Conservation (phyloP, 2,113 vertebrate genomes). For the Ciconia maguari region DNA sequence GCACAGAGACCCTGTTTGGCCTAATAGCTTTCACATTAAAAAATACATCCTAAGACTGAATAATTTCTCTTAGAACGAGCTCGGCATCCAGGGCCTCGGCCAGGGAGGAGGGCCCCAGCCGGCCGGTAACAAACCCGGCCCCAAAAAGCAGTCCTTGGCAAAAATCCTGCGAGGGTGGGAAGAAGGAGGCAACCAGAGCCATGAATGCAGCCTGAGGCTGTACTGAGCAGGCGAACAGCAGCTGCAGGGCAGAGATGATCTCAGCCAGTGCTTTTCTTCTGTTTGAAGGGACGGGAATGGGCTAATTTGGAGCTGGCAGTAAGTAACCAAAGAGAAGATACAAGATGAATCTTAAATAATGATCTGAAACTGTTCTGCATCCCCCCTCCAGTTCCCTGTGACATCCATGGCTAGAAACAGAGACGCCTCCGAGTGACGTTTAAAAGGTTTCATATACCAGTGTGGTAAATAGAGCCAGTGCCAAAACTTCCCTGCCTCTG, state of each 20-base stretch:
- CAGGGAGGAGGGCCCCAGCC: neutral
- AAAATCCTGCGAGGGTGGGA: neutral
- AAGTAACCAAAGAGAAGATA: neutral
- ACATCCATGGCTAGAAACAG: neutral
- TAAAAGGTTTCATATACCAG: neutral
- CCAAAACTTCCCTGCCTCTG: neutral
- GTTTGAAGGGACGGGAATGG: neutral
- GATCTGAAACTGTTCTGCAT: neutral
- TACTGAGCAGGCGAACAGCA: neutral
- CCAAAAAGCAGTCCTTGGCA: neutral
- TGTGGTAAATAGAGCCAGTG: neutral
- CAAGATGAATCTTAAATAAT: neutral
- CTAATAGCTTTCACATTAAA: neutral
- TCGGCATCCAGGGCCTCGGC: neutral
- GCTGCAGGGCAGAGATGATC: neutral
- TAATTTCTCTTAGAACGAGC: neutral
- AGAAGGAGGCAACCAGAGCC: neutral
- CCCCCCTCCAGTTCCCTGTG: neutral
- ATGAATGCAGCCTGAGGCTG: neutral
- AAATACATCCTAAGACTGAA: rapidly evolving
- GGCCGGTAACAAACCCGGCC: rapidly evolving
- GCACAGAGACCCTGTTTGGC: neutral
- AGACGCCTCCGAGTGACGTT: neutral
- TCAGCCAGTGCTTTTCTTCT: neutral
- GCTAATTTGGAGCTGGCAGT: neutral